Evolutionary conservation across 2,888 invertebrate genomes (phyloP).

Genomic region (Drosophila recens): DNA sequence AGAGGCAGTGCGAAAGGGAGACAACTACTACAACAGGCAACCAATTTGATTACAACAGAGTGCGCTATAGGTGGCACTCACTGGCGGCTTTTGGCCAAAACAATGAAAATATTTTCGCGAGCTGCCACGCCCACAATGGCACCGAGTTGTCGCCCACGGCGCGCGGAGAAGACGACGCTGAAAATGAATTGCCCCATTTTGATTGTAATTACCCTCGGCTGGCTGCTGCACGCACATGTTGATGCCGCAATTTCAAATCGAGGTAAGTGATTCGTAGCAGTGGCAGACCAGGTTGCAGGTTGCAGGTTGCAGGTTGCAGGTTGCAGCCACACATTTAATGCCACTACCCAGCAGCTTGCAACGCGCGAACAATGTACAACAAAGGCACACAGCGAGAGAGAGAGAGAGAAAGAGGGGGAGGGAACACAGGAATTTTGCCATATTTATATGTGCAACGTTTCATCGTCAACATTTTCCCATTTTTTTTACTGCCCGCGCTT

Average conservation of each 20-base stretch:
- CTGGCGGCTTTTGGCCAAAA: conserved; percentile 46
- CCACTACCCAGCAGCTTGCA: conserved; percentile 19
- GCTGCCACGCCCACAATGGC: conserved; percentile 26
- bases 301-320: not conserved
- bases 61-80: conserved; percentile 40
- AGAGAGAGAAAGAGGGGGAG: not conserved
- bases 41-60: conserved; percentile 44
- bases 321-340: conserved; percentile 24
- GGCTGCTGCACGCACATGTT: conserved; percentile 83
- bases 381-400: not conserved
- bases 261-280: conserved; percentile 82
- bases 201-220: conserved; percentile 85
- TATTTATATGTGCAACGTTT: conserved; percentile 53
- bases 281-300: conserved; percentile 1
- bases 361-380: conserved; percentile 17
- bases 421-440: conserved; percentile 26
- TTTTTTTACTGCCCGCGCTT: not conserved
- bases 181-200: conserved; percentile 84
- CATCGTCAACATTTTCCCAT: conserved; percentile 17
- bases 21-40: conserved; percentile 34
- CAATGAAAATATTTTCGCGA: conserved; percentile 79
- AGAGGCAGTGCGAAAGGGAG: conserved; percentile 1
- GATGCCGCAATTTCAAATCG: conserved; percentile 85
- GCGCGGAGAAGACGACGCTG: conserved; percentile 51
- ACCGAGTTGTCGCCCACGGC: conserved; percentile 8